These are phyloP conservation scores for Aphelenchoides fujianensis DNA, from an alignment of 1,140 invertebrate species.

Conservation along the genomic window DNA sequence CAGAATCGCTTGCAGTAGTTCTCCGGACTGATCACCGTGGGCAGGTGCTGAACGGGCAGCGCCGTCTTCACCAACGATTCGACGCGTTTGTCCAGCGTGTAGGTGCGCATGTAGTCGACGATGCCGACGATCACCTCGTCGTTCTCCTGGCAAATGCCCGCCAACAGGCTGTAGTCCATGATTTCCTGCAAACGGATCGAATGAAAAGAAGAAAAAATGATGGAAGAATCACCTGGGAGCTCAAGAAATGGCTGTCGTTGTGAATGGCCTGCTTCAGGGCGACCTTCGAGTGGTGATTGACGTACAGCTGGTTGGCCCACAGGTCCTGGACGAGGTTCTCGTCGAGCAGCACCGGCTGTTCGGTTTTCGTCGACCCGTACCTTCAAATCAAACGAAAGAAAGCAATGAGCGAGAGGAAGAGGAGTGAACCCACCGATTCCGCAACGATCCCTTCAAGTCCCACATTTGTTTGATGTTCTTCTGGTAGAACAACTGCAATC, in stretches of 20 bases:
- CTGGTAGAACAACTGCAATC: slow-evolving; percentile 86
- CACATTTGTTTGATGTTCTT: slow-evolving; percentile 72
- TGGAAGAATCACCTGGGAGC: slow-evolving; percentile 48
- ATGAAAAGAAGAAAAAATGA: neutral
- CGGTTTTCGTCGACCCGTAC: slow-evolving; percentile 59
- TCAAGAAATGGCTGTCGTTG: slow-evolving; percentile 71
- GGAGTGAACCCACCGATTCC: slow-evolving; percentile 75
- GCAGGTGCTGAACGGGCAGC: slow-evolving; percentile 80
- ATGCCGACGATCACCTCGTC: slow-evolving; percentile 87
- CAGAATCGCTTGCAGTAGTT: slow-evolving; percentile 86
- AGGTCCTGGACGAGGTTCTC: slow-evolving; percentile 89
- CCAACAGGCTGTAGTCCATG: slow-evolving; percentile 97
- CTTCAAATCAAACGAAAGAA: no score
- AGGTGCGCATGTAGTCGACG: slow-evolving; percentile 97
- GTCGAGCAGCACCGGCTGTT: slow-evolving; percentile 83
- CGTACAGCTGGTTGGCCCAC: slow-evolving; percentile 82
- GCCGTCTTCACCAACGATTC: slow-evolving; percentile 92
- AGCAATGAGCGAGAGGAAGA: slow-evolving; percentile 30
- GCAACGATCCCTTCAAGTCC: slow-evolving; percentile 90
- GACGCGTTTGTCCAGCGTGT: slow-evolving; percentile 95
- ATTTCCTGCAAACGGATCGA: slow-evolving; percentile 74
- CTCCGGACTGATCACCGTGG: slow-evolving; percentile 91
- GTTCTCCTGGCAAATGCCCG: slow-evolving; percentile 78
- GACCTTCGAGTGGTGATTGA: slow-evolving; percentile 83
- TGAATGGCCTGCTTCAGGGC: slow-evolving; percentile 84